Evolutionary conservation across 2,797 vertebrate species (phyloP), one percentile per base, ranked within the genome.

Genomic region (Gorsachius magnificus): DNA sequence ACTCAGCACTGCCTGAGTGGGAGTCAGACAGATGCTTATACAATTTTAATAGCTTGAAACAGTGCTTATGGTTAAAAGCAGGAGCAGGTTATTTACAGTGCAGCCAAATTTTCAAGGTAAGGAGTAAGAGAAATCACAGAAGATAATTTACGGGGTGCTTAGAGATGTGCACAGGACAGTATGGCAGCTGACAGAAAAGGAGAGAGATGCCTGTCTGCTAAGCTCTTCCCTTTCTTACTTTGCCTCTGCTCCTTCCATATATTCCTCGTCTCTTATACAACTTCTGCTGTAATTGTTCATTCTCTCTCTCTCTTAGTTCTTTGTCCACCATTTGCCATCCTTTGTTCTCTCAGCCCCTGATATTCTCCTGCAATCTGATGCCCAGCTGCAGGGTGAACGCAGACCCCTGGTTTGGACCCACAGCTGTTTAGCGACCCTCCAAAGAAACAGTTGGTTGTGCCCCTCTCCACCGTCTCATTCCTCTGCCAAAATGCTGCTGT

Each of bases 31-130:
- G 75, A 36, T 53, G 43, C 83, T 95, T 46, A 92, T 43, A 68
- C 68, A 87, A 87, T 63, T 91, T 95, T 91, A 92, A 92, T 91
- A 83, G 60, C 33, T 72, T 92, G 65, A 91, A 92, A 71, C n/a
- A 70, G 18, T 41, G 48, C 26, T 94, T 87, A 68, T 65, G 68
- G 31, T 94, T 71, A 74, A 91, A 89, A 84, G 89, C 60, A 79
- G 56, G 31, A 84, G 38, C 16, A 53, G 17, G 46, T 89, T 76
- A 79, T 65, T 87, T 89, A 87, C 58, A 92, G 41, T 51, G 35
- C 80, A 72, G 74, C 29, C 71, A 89, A 46, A 76, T 74, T 88
- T 83, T 92, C 80, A 90, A 92, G 89, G 74, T 87, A 66, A 93
- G 13, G 24, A 91, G 31, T 53, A 95, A 71, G 22, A 84, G 13